Evolutionary conservation across 2,113 vertebrate genomes (phyloP), one percentile per base, ranked within the genome.

Genomic region (Ramphastos sulfuratus): DNA sequence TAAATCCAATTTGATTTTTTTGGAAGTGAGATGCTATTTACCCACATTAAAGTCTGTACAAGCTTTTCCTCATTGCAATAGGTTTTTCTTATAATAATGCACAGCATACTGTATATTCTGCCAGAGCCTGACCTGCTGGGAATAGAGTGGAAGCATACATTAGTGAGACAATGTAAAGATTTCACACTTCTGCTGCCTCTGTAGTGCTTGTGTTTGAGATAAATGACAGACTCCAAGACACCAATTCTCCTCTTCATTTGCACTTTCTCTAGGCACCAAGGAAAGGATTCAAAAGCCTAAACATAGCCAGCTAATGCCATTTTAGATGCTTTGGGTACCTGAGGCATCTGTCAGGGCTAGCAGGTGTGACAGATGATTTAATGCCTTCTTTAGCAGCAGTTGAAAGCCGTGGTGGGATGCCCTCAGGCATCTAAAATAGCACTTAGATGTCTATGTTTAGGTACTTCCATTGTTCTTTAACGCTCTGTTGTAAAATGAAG

Each of bases 311-410:
- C 58, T 88, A 60, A 90, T 95, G 88, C 58, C 25, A 18, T 78
- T 93, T 92, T n/a, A 81, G 79, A 81, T 83, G 90, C 93, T 83
- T 58, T 72, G 61, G 75, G 69, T 81, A 96, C 93, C 92, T 75
- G 73, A 92, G 80, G 85, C 54, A 69, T 88, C 92, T 94, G 82
- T 94, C 95, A 90, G 90, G 85, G 35, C 92, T 88, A 86, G 69
- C 80, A 81, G 76, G 73, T 93, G 93, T 96, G 95, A 96, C 93
- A 90, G 90, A 94, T 15, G 63, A 78, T 76, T 95, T 93, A 92
- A 95, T 81, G 82, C 92, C 58, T 30, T 27, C 75, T 70, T 71
- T 69, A 95, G 88, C 85, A 90, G 80, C 65, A 56, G 46, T 13
- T 92, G 85, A 90, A 90, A 93, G 61, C 65, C 80, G 30, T 27